Conservation (phyloP, 2,888 invertebrate species). For the Mycalesis mineus region DNA sequence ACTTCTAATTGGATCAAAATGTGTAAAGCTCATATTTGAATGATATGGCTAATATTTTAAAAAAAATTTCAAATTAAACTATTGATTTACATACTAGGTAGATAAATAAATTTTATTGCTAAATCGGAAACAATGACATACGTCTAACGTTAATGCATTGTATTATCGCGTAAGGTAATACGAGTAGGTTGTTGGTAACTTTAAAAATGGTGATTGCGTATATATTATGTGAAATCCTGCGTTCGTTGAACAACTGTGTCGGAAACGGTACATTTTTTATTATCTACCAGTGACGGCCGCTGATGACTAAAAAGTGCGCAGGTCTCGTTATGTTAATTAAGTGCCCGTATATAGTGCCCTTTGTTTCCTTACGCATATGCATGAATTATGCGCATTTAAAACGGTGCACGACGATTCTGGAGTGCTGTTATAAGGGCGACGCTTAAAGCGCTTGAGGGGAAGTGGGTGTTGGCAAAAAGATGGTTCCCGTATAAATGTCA, state of each 20-base stretch:
- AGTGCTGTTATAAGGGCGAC: too few species aligned
- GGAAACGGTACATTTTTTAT: constrained; percentile 40
- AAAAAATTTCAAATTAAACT: too few species aligned
- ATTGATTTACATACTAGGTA: too few species aligned
- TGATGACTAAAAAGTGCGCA: constrained; percentile 26
- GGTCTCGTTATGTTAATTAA: constrained; percentile 25
- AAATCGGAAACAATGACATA: constrained; percentile 18
- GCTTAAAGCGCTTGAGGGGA: too few species aligned
- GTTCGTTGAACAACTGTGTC: constrained; percentile 35
- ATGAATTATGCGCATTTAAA: neutral
- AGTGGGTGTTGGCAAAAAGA: too few species aligned
- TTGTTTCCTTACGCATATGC: constrained; percentile 13
- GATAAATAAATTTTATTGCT: constrained; percentile 10
- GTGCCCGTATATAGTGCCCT: constrained; percentile 11
- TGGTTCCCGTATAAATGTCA: too few species aligned
- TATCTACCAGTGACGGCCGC: constrained; percentile 30
- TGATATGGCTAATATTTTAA: too few species aligned
- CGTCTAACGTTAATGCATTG: constrained; percentile 17
- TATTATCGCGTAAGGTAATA: constrained; percentile 20
- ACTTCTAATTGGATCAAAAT: too few species aligned
- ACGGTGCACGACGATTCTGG: too few species aligned
- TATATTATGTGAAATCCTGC: constrained; percentile 30
- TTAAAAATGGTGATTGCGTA: constrained; percentile 25
- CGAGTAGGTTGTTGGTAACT: constrained; percentile 24
- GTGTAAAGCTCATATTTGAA: too few species aligned